A percentile compares a stretch with the other conserved stretches of the same genome.
phyloP scores from a whole-genome alignment of 1,140 invertebrate genomes.

The Galendromus occidentalis region DNA sequence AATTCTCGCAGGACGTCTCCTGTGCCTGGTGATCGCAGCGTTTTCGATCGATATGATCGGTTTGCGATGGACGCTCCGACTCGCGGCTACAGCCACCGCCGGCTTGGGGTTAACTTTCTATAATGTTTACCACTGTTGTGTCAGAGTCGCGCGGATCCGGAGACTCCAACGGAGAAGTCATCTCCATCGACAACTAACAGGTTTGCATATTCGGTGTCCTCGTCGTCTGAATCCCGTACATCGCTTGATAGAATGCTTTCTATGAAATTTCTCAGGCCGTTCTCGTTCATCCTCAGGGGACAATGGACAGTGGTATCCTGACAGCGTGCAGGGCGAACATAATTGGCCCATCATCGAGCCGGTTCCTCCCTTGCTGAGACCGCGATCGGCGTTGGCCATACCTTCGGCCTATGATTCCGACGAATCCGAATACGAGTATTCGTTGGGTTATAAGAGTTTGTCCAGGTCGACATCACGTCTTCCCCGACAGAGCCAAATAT shows the following conservation, averaged over 20 bases:
- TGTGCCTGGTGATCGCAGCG: neutral
- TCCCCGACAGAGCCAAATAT: constrained; percentile 2
- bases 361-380: neutral
- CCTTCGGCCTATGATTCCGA: constrained; percentile 9
- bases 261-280: neutral
- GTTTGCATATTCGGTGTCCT: neutral
- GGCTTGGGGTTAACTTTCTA: neutral
- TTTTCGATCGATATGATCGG: neutral
- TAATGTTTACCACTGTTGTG: neutral
- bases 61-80: neutral
- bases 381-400: constrained; percentile 1
- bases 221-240: neutral
- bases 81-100: neutral
- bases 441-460: neutral
- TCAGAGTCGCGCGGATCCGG: neutral
- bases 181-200: neutral
- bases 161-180: neutral
- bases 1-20: neutral
- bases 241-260: neutral
- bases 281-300: neutral
- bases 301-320: constrained; percentile 1
- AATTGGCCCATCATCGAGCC: constrained; percentile 2
- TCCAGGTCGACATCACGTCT: neutral
- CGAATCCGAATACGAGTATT: neutral
- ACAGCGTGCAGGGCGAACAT: neutral